These are phyloP conservation scores for Muntiacus muntjak DNA, from an alignment of 2,113 vertebrate genomes.

Conservation along the genomic window DNA sequence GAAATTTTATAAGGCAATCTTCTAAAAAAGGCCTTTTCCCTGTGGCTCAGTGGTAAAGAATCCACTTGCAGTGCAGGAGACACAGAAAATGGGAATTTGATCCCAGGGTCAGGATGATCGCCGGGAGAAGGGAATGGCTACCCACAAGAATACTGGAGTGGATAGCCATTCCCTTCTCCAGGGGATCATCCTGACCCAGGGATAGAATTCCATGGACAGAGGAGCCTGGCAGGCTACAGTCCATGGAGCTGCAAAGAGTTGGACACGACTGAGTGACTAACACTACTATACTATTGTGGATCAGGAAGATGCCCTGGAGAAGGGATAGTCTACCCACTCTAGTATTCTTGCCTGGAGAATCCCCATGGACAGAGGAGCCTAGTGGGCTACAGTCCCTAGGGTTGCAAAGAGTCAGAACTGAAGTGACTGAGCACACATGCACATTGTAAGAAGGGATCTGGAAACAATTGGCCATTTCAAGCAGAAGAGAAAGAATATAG, in stretches of 20 bases:
- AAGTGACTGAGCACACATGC: background rate
- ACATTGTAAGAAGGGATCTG: background rate
- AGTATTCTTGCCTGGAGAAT: background rate
- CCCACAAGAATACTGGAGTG: background rate
- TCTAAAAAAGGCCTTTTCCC: background rate
- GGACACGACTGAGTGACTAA: background rate
- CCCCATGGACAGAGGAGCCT: background rate
- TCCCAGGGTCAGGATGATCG: background rate
- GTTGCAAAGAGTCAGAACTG: background rate
- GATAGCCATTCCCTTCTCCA: background rate
- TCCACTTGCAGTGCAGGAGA: background rate
- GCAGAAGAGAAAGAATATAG: background rate
- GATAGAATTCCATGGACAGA: background rate
- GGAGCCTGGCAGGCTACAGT: background rate
- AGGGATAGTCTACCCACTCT: background rate
- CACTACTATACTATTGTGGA: background rate
- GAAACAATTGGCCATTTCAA: background rate
- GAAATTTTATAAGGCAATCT: background rate
- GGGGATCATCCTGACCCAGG: background rate
- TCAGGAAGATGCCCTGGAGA: background rate
- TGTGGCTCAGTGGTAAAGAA: background rate
- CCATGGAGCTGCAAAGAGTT: background rate
- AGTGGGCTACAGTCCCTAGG: background rate
- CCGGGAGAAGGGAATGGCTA: background rate
- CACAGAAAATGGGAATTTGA: background rate